Evolutionary conservation across 2,797 vertebrate genomes (phyloP), one percentile per base, ranked within the genome.

Genomic region (Malurus leucopterus): DNA sequence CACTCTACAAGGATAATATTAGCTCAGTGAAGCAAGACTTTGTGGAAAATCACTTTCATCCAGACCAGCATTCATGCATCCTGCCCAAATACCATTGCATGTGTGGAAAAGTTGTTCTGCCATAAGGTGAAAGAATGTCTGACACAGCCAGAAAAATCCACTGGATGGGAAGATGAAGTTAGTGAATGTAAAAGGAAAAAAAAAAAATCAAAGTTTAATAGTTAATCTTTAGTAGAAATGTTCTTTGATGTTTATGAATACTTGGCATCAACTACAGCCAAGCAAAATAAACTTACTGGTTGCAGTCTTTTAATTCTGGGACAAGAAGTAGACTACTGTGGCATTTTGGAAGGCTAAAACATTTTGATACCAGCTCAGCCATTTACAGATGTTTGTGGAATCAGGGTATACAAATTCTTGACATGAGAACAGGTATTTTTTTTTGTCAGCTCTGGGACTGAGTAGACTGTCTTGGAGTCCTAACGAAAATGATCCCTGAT

Each of bases 101-200:
- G 68, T 95, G 84, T 90, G 77, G 92, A 95, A 94, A 92, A 94
- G 84, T 83, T 95, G 81, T 91, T 94, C 86, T 79, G 90, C 91
- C 54, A 67, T 73, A 91, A 93, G 77, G 92, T 93, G 90, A 92
- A 92, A 94, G 90, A 95, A 94, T 94, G 92, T 84, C 75, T 94
- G 74, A 91, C 64, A 84, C 23, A 90, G 92, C 90, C 93, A 95
- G 81, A 94, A 95, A 95, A 93, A 94, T 70, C 30, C 46, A 34
- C 57, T 84, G 74, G 84, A 76, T 84, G 50, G 62, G 84, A 91
- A 84, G 88, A 88, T 88, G 71, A 91, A 86, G 74, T 86, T 92
- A 82, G 50, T 74, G 50, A 93, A 91, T 32, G 71, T 72, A 72
- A 89, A 84, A 72, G 40, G 32, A 7, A 54, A 81, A 81, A 69